Conservation (phyloP, 2,797 vertebrate species). For the Manis crassicaudata region DNA sequence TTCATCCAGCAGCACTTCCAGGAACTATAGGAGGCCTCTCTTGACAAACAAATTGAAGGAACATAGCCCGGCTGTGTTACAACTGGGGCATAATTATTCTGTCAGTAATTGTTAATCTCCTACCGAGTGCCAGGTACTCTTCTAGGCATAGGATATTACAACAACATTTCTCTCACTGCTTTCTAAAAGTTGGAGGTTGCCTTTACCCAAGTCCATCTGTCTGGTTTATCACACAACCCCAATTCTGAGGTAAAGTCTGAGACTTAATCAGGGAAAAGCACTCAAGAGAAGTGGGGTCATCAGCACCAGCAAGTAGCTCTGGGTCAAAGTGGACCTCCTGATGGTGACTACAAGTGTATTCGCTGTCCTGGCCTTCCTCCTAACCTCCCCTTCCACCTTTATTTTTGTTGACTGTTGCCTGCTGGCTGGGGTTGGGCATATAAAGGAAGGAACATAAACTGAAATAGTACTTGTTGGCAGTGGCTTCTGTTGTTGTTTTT, state of each 20-base stretch:
- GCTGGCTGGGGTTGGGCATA: not conserved
- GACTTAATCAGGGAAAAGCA: conserved; percentile 21
- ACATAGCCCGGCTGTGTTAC: not conserved
- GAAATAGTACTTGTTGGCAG: conserved; percentile 14
- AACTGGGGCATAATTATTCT: conserved; percentile 20
- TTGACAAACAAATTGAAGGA: not conserved
- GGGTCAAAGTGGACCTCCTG: not conserved
- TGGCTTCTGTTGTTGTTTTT: not conserved
- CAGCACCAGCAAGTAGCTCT: not conserved
- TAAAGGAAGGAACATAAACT: conserved; percentile 43
- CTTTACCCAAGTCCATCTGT: conserved; percentile 7
- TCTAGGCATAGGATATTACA: not conserved
- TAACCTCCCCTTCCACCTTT: not conserved
- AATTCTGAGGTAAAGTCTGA: conserved; percentile 13
- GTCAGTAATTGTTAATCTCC: not conserved
- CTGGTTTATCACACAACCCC: not conserved
- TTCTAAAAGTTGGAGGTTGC: conserved; percentile 14
- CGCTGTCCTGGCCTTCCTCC: not conserved
- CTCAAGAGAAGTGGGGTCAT: not conserved
- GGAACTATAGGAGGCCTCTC: not conserved
- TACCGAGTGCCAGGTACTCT: not conserved
- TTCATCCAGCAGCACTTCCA: not conserved
- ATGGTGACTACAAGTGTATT: not conserved
- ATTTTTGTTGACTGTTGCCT: conserved; percentile 8
- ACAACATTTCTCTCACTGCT: not conserved